Conservation (phyloP, 2,797 vertebrate genomes). For the Clarias platycephalus region DNA sequence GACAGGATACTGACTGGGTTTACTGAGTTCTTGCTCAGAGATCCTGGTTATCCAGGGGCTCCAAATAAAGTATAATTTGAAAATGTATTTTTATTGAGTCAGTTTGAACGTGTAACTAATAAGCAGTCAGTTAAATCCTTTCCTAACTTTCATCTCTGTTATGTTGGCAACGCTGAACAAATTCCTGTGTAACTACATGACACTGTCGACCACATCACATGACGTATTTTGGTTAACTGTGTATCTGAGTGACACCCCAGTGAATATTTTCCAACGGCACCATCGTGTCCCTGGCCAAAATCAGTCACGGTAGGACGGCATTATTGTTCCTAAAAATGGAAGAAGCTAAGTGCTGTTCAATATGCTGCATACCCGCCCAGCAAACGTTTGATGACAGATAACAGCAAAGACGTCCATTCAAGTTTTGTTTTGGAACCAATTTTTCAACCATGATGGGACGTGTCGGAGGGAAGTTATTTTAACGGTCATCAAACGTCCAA, state of each 20-base stretch:
- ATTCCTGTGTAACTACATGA: not conserved
- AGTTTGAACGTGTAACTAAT: not conserved
- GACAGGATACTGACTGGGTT: not conserved
- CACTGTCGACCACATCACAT: not conserved
- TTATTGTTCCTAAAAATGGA: too few relatives aligned
- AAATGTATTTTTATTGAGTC: not conserved
- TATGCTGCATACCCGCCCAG: too few relatives aligned
- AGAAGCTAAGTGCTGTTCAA: too few relatives aligned
- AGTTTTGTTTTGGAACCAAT: too few relatives aligned
- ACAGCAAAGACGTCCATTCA: too few relatives aligned
- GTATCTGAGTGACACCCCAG: not conserved
- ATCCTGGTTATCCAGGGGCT: not conserved
- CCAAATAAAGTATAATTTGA: not conserved
- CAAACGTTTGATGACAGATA: too few relatives aligned
- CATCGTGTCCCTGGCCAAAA: too few relatives aligned
- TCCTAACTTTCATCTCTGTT: not conserved
- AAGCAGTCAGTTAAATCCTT: not conserved
- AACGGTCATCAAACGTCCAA: too few relatives aligned
- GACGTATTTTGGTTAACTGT: not conserved
- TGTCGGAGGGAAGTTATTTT: too few relatives aligned
- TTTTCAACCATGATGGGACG: too few relatives aligned
- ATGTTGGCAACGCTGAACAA: not conserved
- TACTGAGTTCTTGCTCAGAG: not conserved
- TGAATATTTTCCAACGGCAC: too few relatives aligned
- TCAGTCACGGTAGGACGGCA: too few relatives aligned